A percentile compares a stretch with the other conserved stretches of the same genome.
phyloP scores from a whole-genome alignment of 2,888 invertebrate species.

The Eupithecia exiguata region DNA sequence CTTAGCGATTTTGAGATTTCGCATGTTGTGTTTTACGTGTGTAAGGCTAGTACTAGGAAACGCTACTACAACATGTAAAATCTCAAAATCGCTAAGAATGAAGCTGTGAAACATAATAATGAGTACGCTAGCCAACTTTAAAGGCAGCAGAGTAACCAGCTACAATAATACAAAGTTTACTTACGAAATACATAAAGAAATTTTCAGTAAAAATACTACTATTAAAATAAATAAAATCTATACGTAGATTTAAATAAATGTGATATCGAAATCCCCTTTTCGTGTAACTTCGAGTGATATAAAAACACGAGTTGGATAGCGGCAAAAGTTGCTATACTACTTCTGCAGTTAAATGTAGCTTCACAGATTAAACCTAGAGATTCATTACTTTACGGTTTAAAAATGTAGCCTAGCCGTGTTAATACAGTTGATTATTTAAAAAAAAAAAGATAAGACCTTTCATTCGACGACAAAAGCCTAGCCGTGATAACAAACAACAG shows the following conservation, averaged over 20 bases:
- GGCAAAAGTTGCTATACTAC: slow-evolving; percentile 6
- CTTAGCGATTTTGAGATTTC: too few species aligned
- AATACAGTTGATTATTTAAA: too few species aligned
- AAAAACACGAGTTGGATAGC: not conserved
- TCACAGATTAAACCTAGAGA: not conserved
- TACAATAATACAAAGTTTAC: slow-evolving; percentile 13
- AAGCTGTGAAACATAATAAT: too few species aligned
- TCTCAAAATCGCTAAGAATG: too few species aligned
- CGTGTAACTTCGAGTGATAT: slow-evolving; percentile 13
- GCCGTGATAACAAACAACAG: too few species aligned
- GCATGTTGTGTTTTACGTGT: too few species aligned
- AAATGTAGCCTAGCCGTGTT: not conserved
- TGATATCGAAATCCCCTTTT: slow-evolving; percentile 19
- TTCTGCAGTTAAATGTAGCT: not conserved
- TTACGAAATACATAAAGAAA: slow-evolving; percentile 33
- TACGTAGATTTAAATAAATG: slow-evolving; percentile 15
- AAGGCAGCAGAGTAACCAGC: not conserved
- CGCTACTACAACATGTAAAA: too few species aligned
- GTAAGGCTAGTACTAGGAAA: too few species aligned
- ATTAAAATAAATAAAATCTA: slow-evolving; percentile 16
- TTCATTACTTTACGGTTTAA: not conserved
- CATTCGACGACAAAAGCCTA: too few species aligned
- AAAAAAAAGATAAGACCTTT: too few species aligned
- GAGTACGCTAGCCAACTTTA: not conserved
- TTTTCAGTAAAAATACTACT: slow-evolving; percentile 2